Evolutionary conservation across 2,888 invertebrate species (phyloP).

Genomic region (Morpho deidamia): DNA sequence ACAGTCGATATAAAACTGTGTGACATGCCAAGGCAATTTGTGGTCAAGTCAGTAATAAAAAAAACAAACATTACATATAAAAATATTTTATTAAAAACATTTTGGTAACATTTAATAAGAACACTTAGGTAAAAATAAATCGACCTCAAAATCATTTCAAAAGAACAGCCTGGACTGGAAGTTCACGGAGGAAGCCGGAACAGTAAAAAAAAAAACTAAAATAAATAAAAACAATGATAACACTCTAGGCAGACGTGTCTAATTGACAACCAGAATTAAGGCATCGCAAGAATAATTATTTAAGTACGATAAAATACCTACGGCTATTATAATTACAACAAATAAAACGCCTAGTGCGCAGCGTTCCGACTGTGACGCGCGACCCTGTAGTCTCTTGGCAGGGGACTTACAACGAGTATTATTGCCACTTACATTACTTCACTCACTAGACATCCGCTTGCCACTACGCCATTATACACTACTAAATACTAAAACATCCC

Average conservation of each 20-base stretch:
- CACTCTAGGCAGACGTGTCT: constrained; percentile 78
- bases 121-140: constrained; percentile 81
- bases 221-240: constrained; percentile 76
- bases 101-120: constrained; percentile 81
- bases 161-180: constrained; percentile 79
- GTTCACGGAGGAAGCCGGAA: constrained; percentile 78
- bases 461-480: constrained; percentile 68
- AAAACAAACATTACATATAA: constrained; percentile 68
- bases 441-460: constrained; percentile 65
- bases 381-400: constrained; percentile 48
- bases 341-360: constrained; percentile 67
- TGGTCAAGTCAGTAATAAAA: not conserved
- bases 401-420: constrained; percentile 70
- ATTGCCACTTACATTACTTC: constrained; percentile 68
- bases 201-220: constrained; percentile 72
- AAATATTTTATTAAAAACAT: constrained; percentile 81
- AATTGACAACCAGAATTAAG: constrained; percentile 80
- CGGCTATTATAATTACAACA: constrained; percentile 78
- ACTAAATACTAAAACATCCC: constrained; percentile 78
- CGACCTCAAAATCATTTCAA: constrained; percentile 79
- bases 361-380: constrained; percentile 48
- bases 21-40: too few species aligned
- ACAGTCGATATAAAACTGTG: too few species aligned
- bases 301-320: constrained; percentile 79
- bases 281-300: constrained; percentile 80